phyloP scores from a whole-genome alignment of 1,140 invertebrate species.

The Archivesica marissinica region DNA sequence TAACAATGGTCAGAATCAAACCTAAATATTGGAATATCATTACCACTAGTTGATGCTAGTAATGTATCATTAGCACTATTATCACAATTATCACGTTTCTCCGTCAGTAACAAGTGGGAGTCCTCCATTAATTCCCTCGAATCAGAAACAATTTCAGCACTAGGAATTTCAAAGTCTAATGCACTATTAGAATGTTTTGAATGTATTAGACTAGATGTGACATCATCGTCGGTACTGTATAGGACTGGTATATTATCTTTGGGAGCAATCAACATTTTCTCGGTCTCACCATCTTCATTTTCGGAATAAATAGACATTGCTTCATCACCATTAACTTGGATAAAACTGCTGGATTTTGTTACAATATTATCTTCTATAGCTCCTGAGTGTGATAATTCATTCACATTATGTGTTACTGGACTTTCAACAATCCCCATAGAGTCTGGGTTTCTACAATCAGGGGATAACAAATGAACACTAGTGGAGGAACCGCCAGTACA shows the following conservation, averaged over 20 bases:
- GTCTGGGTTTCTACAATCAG: conserved; percentile 53
- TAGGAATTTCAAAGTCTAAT: background rate
- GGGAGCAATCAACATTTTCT: background rate
- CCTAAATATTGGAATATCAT: conserved; percentile 25
- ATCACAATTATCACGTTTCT: conserved; percentile 34
- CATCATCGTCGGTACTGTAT: background rate
- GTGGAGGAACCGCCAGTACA: conserved; percentile 32
- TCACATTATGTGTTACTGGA: background rate
- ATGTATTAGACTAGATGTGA: background rate
- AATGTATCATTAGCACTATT: conserved; percentile 52
- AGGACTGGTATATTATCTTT: too few relatives aligned
- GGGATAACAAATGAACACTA: conserved; percentile 54
- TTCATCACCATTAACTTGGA: background rate
- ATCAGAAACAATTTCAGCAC: conserved; percentile 23
- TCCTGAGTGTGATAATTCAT: conserved; percentile 12
- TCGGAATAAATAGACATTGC: background rate
- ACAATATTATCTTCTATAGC: background rate
- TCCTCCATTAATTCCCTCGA: conserved; percentile 35
- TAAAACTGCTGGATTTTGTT: background rate
- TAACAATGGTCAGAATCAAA: conserved; percentile 66
- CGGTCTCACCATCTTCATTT: background rate
- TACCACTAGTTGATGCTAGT: background rate
- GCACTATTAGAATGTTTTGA: background rate
- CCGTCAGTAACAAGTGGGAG: background rate
- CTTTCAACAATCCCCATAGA: conserved; percentile 51